Base-by-base conservation (phyloP, 2,797 vertebrate species). In the Poecile montanus region DNA sequence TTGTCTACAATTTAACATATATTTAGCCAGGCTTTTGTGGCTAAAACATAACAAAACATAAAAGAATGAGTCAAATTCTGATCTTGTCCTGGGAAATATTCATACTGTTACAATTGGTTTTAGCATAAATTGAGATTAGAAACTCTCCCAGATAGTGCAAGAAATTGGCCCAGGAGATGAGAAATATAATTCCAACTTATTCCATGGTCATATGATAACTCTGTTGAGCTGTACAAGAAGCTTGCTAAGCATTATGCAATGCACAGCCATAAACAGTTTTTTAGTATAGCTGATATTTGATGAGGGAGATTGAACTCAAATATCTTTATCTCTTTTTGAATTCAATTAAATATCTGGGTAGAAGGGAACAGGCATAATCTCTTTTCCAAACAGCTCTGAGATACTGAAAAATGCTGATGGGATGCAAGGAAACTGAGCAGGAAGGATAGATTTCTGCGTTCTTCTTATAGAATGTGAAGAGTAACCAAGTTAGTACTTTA, bases 61-160 rank as follows among this genome's bases (percentile, higher is more conserved):
- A 34, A 87, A 89, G 21, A 91, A 80, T 36, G 22, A 81, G 51
- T 72, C 50, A 78, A 54, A 85, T 88, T 86, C 54, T 86, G 62
- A 73, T 88, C 48, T 87, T 85, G 71, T 84, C 53, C 45, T 79
- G 83, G 56, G 40, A 93, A 73, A 86, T 73, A 94, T 45, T 51
- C 47, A 53, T 42, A 67, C 40, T 58, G 44, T 70, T 90, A 45
- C 45, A 93, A 87, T 6, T 78, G n/a, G 25, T 81, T 96, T 73
- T 73, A 91, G 29, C 60, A 79, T 67, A 88, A 88, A 80, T 5
- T 57, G 40, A 83, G 48, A 67, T 92, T 53, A 85, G 67, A 88
- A 91, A 38, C 29, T 83, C 34, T 89, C 15, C 44, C 60, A 88
- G 0, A 2, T 48, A 73, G 44, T 54, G 65, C 30, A 92, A 65